Conservation (phyloP, 30 jellyfish, hydroid and myxozoan genomes). For the Hydractinia symbiolongicarpus region DNA sequence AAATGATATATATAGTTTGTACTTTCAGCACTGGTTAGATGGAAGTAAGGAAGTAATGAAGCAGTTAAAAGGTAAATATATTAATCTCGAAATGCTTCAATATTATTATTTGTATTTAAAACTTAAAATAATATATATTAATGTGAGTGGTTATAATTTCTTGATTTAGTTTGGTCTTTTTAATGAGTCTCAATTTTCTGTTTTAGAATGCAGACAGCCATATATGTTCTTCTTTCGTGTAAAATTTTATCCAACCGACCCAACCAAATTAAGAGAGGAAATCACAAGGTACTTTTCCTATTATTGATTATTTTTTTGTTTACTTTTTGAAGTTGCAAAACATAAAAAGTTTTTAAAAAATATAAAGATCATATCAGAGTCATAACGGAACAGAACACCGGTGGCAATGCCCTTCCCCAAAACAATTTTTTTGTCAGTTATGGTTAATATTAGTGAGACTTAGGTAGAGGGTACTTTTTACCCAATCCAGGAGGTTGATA, state of each 20-base stretch:
- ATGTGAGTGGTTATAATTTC: too few species aligned
- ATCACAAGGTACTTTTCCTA: constrained; percentile 61
- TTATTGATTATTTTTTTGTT: not conserved
- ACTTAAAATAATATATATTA: too few species aligned
- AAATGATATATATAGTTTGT: not conserved
- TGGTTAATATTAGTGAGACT: too few species aligned
- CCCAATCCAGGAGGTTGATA: too few species aligned
- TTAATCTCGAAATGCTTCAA: not conserved
- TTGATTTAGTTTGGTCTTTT: too few species aligned
- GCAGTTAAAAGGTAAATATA: constrained; percentile 66
- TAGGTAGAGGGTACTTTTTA: too few species aligned
- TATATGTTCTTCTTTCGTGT: constrained; percentile 92
- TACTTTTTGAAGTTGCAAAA: not conserved
- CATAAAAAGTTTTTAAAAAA: not conserved
- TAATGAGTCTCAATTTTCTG: not conserved
- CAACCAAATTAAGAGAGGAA: constrained; percentile 73
- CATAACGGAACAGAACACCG: too few species aligned
- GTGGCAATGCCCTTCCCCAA: too few species aligned
- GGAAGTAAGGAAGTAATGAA: constrained; percentile 50
- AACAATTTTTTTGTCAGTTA: too few species aligned
- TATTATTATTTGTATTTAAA: too few species aligned
- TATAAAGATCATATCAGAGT: too few species aligned
- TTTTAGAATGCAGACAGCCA: constrained; percentile 68
- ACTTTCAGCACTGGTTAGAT: constrained; percentile 80
- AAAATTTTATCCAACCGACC: constrained; percentile 83